phyloP scores from a whole-genome alignment of 2,113 vertebrate genomes.

The Bathybates hornii region DNA sequence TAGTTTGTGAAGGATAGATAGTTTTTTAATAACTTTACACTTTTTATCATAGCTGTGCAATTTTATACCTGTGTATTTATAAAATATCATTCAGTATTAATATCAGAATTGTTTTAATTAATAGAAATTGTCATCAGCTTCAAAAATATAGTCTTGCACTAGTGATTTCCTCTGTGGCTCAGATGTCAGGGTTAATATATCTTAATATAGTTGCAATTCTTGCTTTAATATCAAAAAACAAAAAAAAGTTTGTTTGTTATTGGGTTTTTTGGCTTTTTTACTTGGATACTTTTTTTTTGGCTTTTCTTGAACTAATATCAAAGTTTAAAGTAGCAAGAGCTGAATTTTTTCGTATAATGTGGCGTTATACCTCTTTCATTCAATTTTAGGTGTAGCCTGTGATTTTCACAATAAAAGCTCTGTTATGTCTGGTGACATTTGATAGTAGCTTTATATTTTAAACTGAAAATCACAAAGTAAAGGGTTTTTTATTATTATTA shows the following conservation, averaged over 20 bases:
- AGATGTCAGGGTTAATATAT: not conserved
- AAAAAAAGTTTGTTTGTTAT: not conserved
- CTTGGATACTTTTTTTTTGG: not conserved
- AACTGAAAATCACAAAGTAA: not conserved
- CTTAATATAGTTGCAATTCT: not conserved
- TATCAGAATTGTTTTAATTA: not conserved
- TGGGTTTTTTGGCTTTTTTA: fast-evolving
- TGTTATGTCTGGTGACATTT: not conserved
- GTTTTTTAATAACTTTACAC: not conserved
- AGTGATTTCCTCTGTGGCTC: not conserved
- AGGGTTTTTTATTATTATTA: fast-evolving
- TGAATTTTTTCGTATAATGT: fast-evolving
- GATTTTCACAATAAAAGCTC: not conserved
- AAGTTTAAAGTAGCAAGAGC: not conserved
- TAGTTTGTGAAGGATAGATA: not conserved
- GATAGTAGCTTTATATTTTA: not conserved
- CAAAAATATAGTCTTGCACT: not conserved
- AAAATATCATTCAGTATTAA: not conserved
- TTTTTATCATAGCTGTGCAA: not conserved
- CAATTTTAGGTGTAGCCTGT: not conserved
- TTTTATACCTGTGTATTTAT: not conserved
- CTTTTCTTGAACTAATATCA: not conserved
- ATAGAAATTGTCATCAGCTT: not conserved
- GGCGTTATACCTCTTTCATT: not conserved
- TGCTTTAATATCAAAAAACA: not conserved